A percentile compares a stretch with the other conserved stretches of the same genome.
Conservation (phyloP, 2,113 vertebrate species). For the Acinonyx jubatus region DNA sequence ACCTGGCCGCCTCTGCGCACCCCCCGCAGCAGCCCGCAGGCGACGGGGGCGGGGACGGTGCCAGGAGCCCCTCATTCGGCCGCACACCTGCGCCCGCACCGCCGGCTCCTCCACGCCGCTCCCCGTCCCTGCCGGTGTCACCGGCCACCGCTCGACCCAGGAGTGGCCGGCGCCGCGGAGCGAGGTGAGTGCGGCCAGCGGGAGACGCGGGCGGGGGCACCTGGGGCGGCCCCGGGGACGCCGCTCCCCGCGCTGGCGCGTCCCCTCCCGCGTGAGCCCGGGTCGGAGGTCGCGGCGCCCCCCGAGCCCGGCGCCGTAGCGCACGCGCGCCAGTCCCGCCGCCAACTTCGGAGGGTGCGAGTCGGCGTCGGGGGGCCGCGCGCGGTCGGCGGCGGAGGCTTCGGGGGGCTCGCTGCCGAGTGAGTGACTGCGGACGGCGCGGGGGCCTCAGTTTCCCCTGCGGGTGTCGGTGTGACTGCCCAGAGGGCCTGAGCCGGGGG, state of each 20-base stretch:
- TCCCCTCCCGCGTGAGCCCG: not conserved
- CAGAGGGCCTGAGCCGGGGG: slow-evolving; percentile 67
- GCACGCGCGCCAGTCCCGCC: slow-evolving; percentile 65
- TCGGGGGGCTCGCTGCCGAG: not conserved
- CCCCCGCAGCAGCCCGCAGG: slow-evolving; percentile 86
- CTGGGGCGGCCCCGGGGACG: not conserved
- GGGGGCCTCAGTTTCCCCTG: not conserved
- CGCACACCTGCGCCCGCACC: slow-evolving; percentile 54
- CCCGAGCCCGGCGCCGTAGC: slow-evolving; percentile 42
- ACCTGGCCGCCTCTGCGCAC: slow-evolving; percentile 79
- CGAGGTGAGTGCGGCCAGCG: not conserved
- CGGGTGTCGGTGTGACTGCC: slow-evolving; percentile 53
- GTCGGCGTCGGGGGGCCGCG: slow-evolving; percentile 63
- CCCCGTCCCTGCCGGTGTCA: not conserved
- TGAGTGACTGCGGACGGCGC: not conserved
- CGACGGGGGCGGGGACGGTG: slow-evolving; percentile 78
- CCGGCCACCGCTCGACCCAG: not conserved
- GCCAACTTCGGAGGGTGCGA: slow-evolving; percentile 67
- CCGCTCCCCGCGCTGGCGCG: not conserved
- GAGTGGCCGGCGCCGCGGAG: not conserved
- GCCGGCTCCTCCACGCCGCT: not conserved
- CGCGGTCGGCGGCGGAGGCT: not conserved
- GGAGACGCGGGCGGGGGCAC: not conserved
- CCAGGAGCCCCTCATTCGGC: slow-evolving; percentile 35
- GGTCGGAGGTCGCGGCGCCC: slow-evolving; percentile 41